Evolutionary conservation across 2,113 vertebrate genomes (phyloP).

Genomic region (mouse (Mus musculus)): DNA sequence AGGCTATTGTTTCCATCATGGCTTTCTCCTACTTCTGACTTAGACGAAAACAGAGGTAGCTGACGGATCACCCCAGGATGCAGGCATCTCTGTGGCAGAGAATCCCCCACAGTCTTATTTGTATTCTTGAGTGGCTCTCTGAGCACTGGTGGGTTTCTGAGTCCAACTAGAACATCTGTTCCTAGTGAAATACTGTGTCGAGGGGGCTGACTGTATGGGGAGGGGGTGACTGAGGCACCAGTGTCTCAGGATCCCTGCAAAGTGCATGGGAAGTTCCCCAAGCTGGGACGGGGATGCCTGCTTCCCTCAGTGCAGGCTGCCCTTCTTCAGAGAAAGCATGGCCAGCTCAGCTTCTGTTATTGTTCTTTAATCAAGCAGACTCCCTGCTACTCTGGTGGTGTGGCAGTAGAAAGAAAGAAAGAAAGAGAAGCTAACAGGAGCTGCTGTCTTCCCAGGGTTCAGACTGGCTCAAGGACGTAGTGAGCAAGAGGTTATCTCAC

Average conservation of each 20-base stretch:
- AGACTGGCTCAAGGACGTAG: rapidly evolving
- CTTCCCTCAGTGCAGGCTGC: not conserved
- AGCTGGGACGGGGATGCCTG: rapidly evolving
- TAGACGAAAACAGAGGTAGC: not conserved
- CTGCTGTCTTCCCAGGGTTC: rapidly evolving
- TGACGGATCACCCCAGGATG: rapidly evolving
- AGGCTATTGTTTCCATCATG: slow-evolving; percentile 4
- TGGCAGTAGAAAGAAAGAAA: rapidly evolving
- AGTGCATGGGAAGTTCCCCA: not conserved
- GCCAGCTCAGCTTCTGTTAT: not conserved
- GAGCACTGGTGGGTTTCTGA: not conserved
- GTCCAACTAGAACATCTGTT: not conserved
- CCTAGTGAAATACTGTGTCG: not conserved
- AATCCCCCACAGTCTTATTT: not conserved
- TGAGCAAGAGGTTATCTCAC: not conserved
- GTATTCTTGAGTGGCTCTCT: not conserved
- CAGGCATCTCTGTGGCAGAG: not conserved
- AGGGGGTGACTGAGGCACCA: rapidly evolving
- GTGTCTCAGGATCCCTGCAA: not conserved
- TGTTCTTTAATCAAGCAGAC: not conserved
- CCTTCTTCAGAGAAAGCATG: not conserved
- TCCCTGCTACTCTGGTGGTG: rapidly evolving
- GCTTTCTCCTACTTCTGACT: not conserved
- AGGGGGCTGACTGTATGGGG: rapidly evolving
- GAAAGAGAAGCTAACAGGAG: not conserved